phyloP scores from a whole-genome alignment of 1,140 invertebrate genomes.

The Mya arenaria region DNA sequence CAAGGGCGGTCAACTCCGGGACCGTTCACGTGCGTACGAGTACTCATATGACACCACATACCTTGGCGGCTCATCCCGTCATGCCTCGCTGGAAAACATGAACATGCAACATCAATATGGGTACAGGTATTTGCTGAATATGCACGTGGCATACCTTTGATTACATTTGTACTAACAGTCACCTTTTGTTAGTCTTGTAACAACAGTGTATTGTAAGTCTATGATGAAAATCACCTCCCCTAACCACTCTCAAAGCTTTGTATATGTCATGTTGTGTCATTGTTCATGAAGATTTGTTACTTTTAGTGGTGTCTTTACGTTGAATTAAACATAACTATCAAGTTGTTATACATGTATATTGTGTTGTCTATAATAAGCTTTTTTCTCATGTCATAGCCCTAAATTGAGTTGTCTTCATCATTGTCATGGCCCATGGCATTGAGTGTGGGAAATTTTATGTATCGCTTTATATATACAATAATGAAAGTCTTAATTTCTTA shows the following conservation, averaged over 20 bases:
- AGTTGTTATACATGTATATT: neutral
- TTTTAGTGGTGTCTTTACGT: neutral
- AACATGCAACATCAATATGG: constrained; percentile 38
- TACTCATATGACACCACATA: constrained; percentile 37
- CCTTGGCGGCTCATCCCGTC: constrained; percentile 21
- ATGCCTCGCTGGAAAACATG: constrained; percentile 46
- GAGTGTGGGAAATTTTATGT: too few relatives aligned
- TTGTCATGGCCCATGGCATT: neutral
- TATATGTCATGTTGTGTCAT: neutral
- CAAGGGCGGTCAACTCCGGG: constrained; percentile 21
- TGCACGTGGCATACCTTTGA: neutral
- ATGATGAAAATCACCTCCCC: neutral
- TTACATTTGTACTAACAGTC: neutral
- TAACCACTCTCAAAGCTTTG: neutral
- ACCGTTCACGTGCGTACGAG: constrained; percentile 31
- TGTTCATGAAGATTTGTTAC: neutral
- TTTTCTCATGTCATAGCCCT: neutral
- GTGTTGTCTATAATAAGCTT: neutral
- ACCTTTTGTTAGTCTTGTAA: too few relatives aligned
- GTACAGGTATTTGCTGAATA: constrained; percentile 27
- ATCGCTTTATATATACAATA: too few relatives aligned
- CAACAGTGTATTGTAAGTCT: neutral
- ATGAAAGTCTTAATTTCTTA: too few relatives aligned
- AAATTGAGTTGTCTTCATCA: neutral
- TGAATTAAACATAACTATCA: too few relatives aligned